A percentile compares a stretch with the other conserved stretches of the same genome.
Evolutionary conservation across 2,888 invertebrate genomes (phyloP).

Genomic region (Tetragonula carbonaria): DNA sequence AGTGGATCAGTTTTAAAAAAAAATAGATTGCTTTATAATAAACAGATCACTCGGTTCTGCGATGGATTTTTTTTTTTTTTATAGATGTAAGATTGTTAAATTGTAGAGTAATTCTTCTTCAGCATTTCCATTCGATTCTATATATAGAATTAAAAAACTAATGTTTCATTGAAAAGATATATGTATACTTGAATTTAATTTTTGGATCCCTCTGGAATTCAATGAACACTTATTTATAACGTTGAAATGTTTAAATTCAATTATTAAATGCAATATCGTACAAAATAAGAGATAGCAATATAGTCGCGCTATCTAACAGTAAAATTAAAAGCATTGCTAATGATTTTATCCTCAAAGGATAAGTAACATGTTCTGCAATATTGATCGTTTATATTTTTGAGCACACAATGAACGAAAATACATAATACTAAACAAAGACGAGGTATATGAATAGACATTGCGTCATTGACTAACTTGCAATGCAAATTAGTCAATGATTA

Average conservation of each 20-base stretch:
- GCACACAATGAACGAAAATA: no score
- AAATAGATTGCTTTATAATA: no score
- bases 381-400: neutral
- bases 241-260: neutral
- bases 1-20: no score
- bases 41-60: no score
- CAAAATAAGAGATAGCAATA: neutral
- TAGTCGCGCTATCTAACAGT: neutral
- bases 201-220: neutral
- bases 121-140: no score
- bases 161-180: neutral
- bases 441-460: no score
- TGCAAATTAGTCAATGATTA: no score
- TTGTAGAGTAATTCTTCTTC: no score
- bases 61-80: no score
- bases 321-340: neutral
- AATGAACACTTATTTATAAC: neutral
- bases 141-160: neutral
- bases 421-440: no score
- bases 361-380: neutral
- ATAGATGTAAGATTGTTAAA: no score
- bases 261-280: neutral
- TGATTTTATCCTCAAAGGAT: neutral
- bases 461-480: no score
- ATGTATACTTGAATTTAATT: neutral